Percentiles rank a stretch among this genome's conserved stretches.
Conservation (phyloP, 2,888 invertebrate species). For the Plebejus argus region DNA sequence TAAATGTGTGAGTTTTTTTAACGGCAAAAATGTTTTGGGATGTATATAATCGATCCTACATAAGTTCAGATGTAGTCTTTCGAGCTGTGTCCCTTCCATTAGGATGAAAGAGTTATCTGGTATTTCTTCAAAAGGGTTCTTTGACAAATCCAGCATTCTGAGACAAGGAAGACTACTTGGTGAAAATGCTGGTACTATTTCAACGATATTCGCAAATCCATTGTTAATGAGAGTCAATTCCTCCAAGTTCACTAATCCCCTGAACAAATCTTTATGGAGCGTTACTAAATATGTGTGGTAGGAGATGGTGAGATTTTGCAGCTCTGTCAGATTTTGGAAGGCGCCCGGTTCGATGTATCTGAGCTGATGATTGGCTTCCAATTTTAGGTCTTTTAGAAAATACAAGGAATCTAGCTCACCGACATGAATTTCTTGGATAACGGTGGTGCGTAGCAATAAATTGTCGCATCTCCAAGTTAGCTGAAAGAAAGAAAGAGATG, state of each 20-base stretch:
- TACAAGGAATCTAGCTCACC: conserved; percentile 66
- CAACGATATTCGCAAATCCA: conserved; percentile 69
- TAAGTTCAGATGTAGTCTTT: conserved; percentile 71
- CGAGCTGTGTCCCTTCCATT: conserved; percentile 68
- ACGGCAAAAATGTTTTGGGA: conserved; percentile 69
- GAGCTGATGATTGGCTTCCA: conserved; percentile 80
- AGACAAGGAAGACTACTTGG: conserved; percentile 69
- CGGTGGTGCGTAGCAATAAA: conserved; percentile 74
- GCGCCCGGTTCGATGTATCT: conserved; percentile 68
- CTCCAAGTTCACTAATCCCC: conserved; percentile 72
- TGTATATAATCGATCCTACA: conserved; percentile 79
- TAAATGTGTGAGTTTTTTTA: conserved; percentile 68
- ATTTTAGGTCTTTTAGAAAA: conserved; percentile 67
- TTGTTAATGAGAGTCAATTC: conserved; percentile 79
- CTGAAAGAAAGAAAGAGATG: conserved; percentile 50
- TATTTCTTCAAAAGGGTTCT: conserved; percentile 75
- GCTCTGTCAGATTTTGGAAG: conserved; percentile 70
- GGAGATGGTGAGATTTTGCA: conserved; percentile 78
- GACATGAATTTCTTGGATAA: conserved; percentile 62
- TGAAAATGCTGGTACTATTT: conserved; percentile 67
- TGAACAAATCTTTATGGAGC: conserved; percentile 71
- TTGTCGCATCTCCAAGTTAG: conserved; percentile 59
- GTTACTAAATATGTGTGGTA: conserved; percentile 72
- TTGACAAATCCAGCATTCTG: conserved; percentile 72
- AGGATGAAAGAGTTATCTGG: conserved; percentile 64